Conservation (phyloP, 2,113 vertebrate genomes). For the Festucalex cinctus region DNA sequence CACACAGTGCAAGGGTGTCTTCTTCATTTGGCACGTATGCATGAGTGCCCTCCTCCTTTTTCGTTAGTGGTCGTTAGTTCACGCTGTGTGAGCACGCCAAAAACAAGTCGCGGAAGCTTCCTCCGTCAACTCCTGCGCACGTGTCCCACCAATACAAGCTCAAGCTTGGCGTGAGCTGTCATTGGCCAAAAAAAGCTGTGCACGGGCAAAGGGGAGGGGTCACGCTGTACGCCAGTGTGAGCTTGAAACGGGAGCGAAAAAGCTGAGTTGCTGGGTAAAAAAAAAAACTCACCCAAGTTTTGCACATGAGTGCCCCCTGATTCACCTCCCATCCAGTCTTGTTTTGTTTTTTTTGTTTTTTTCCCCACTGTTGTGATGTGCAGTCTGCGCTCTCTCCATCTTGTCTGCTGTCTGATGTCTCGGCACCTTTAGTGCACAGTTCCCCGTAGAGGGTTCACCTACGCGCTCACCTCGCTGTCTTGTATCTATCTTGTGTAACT, state of each 20-base stretch:
- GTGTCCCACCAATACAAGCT: conserved; percentile 3
- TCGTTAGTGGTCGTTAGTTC: conserved; percentile 59
- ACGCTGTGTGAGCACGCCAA: conserved; percentile 64
- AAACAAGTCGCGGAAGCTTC: conserved; percentile 54
- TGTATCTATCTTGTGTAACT: conserved; percentile 32
- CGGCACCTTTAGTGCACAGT: conserved; percentile 10
- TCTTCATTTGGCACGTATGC: conserved; percentile 33
- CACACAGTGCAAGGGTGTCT: conserved; percentile 10
- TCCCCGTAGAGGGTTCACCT: conserved; percentile 6
- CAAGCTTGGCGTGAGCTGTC: conserved; percentile 42
- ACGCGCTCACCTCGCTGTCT: conserved; percentile 37
- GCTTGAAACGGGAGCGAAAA: conserved; percentile 13
- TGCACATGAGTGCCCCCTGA: conserved; percentile 47
- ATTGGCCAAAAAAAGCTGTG: conserved; percentile 49
- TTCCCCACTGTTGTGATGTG: not conserved
- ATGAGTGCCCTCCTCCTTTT: conserved; percentile 48
- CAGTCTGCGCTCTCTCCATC: conserved; percentile 41
- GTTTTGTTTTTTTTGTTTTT: too few species aligned
- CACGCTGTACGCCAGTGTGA: conserved; percentile 31
- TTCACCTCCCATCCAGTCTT: conserved; percentile 21
- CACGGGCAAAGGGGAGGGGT: conserved; percentile 41
- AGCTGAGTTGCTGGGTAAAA: conserved; percentile 69
- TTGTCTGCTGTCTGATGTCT: conserved; percentile 7
- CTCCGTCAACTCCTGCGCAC: conserved; percentile 17
- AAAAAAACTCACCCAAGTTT: conserved; percentile 42